Evolutionary conservation across 1,140 invertebrate species (phyloP).

Genomic region (Ceratina japonica): DNA sequence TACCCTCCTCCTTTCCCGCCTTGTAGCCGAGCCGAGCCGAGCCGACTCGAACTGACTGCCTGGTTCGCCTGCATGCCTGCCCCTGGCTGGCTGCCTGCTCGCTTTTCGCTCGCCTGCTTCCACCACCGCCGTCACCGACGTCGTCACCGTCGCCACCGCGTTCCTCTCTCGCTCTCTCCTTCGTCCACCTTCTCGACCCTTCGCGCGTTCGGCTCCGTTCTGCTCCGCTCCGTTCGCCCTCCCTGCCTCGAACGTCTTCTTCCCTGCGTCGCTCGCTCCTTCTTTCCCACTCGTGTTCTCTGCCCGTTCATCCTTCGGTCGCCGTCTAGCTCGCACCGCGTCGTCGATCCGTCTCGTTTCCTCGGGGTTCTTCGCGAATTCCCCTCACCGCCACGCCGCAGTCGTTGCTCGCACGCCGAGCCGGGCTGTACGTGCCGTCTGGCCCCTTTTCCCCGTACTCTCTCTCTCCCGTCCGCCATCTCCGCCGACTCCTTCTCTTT

Average conservation of each 20-base stretch:
- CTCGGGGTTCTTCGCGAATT: constrained; percentile 51
- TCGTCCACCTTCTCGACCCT: constrained; percentile 61
- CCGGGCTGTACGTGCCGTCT: constrained; percentile 70
- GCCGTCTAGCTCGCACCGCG: no score
- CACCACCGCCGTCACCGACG: constrained; percentile 34
- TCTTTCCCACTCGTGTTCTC: constrained; percentile 34
- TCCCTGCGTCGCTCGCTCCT: constrained; percentile 7
- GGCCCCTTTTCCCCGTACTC: constrained; percentile 55
- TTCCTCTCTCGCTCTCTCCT: constrained; percentile 39
- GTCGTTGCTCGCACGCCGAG: constrained; percentile 59
- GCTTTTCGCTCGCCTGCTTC: constrained; percentile 40
- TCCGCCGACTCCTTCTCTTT: constrained; percentile 27
- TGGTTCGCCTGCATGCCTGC: constrained; percentile 48
- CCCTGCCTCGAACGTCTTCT: constrained; percentile 1
- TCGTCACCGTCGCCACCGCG: background rate
- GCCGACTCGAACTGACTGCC: background rate
- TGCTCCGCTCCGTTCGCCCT: background rate
- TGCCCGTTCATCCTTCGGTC: constrained; percentile 15
- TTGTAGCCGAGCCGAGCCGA: constrained; percentile 39
- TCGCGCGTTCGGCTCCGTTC: constrained; percentile 42
- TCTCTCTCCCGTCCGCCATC: background rate
- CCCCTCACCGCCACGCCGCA: constrained; percentile 50
- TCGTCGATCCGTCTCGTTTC: constrained; percentile 12
- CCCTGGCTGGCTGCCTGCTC: constrained; percentile 38
- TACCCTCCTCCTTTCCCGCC: constrained; percentile 40